Percentiles rank a stretch among this genome's conserved stretches.
phyloP scores from a whole-genome alignment of 2,888 invertebrate species.

The Eueremaeus valkanovi region DNA sequence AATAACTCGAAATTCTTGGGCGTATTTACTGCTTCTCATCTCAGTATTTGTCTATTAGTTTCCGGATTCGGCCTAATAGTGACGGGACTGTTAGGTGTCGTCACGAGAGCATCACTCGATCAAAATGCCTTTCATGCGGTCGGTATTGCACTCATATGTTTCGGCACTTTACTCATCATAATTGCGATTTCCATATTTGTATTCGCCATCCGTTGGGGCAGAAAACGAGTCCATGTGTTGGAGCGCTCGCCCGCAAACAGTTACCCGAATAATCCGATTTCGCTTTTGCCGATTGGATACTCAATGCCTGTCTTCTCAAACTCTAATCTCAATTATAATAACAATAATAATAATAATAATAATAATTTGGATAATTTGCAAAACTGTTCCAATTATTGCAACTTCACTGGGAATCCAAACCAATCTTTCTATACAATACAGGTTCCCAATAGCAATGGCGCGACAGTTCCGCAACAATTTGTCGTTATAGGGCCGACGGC shows the following conservation, averaged over 20 bases:
- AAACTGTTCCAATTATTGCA: background rate
- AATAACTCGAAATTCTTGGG: slow-evolving; percentile 24
- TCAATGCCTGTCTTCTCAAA: background rate
- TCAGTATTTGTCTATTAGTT: slow-evolving; percentile 18
- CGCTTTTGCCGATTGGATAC: background rate
- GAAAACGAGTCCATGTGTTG: slow-evolving; percentile 14
- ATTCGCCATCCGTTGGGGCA: slow-evolving; percentile 29
- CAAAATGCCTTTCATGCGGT: slow-evolving; percentile 7
- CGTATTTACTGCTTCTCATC: slow-evolving; percentile 29
- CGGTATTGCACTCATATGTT: slow-evolving; percentile 25
- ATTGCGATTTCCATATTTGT: slow-evolving; percentile 20
- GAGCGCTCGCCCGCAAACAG: background rate
- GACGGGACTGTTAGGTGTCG: slow-evolving; percentile 28
- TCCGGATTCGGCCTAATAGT: slow-evolving; percentile 32
- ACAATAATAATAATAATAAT: background rate
- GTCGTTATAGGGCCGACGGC: background rate
- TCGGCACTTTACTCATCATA: background rate
- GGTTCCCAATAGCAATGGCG: background rate
- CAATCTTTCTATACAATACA: slow-evolving; percentile 3
- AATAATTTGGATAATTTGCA: slow-evolving; percentile 1
- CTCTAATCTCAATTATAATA: background rate
- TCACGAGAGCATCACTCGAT: slow-evolving; percentile 12
- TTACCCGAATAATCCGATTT: background rate
- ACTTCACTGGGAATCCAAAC: background rate
- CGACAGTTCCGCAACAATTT: background rate